These are phyloP conservation scores for Acronicta aceris DNA, from an alignment of 2,888 invertebrate species.

Conservation along the genomic window DNA sequence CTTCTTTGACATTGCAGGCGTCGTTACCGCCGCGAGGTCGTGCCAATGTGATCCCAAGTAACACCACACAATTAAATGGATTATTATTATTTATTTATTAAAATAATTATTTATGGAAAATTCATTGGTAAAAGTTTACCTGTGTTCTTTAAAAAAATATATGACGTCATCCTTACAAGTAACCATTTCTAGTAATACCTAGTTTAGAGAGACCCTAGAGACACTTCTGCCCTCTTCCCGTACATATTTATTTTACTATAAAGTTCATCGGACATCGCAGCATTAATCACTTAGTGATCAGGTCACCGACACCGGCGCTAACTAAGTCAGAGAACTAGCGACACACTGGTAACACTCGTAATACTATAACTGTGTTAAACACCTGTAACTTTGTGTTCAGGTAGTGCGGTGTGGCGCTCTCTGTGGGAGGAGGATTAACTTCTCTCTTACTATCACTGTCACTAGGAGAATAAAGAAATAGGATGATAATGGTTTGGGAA, in stretches of 20 bases:
- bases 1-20: constrained; percentile 13
- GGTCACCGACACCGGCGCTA: constrained; percentile 21
- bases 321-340: constrained; percentile 5
- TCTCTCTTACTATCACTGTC: neutral
- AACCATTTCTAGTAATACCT: too few relatives aligned
- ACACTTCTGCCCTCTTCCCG: too few relatives aligned
- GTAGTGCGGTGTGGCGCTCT: neutral
- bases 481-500: too few relatives aligned
- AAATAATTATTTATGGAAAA: neutral
- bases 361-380: constrained; percentile 8
- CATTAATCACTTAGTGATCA: constrained; percentile 15
- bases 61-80: too few relatives aligned
- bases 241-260: too few relatives aligned
- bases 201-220: too few relatives aligned
- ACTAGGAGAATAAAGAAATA: neutral
- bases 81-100: too few relatives aligned
- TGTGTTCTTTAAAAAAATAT: too few relatives aligned
- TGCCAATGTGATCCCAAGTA: too few relatives aligned
- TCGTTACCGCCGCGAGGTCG: constrained; percentile 24
- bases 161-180: too few relatives aligned
- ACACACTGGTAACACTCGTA: neutral
- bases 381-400: constrained; percentile 2
- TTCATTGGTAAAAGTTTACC: too few relatives aligned
- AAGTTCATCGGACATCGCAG: neutral
- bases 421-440: neutral